A percentile compares a stretch with the other conserved stretches of the same genome.
Evolutionary conservation across 2,888 invertebrate genomes (phyloP).

Genomic region (Vanessa cardui): DNA sequence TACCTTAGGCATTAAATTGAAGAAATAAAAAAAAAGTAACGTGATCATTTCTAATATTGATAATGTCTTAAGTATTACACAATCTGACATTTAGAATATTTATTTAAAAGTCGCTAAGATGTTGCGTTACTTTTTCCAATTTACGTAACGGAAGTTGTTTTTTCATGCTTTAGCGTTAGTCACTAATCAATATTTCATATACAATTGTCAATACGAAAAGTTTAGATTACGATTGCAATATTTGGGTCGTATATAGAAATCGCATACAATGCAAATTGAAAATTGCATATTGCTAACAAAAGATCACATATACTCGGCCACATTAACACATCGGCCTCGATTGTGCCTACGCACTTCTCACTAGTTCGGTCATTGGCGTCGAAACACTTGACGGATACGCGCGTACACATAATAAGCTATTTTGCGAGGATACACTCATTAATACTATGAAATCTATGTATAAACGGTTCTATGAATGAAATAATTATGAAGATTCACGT

Average conservation of each 20-base stretch:
- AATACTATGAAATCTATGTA: slow-evolving; percentile 33
- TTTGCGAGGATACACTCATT: slow-evolving; percentile 13
- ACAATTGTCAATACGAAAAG: not conserved
- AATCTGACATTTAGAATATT: slow-evolving; percentile 17
- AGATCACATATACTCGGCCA: slow-evolving; percentile 55
- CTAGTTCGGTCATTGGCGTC: slow-evolving; percentile 69
- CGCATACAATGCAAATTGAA: slow-evolving; percentile 64
- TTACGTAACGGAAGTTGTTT: not conserved
- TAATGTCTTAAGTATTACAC: not conserved
- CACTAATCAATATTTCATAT: not conserved
- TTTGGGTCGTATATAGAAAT: slow-evolving; percentile 44
- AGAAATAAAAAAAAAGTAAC: no score
- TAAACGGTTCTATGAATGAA: slow-evolving; percentile 43
- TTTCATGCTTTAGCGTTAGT: not conserved
- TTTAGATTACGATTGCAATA: slow-evolving; percentile 8
- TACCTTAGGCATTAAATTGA: not conserved
- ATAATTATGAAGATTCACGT: slow-evolving; percentile 47
- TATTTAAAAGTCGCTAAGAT: slow-evolving; percentile 14
- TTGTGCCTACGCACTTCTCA: slow-evolving; percentile 64
- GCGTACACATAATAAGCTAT: slow-evolving; percentile 43
- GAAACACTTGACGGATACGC: slow-evolving; percentile 40
- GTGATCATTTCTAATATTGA: not conserved
- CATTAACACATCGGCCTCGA: slow-evolving; percentile 66
- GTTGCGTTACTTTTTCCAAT: slow-evolving; percentile 13
- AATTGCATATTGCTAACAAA: slow-evolving; percentile 65